Percentiles rank a stretch among this genome's conserved stretches.
Evolutionary conservation across 2,797 vertebrate genomes (phyloP).

Genomic region (Scarus forsteni): DNA sequence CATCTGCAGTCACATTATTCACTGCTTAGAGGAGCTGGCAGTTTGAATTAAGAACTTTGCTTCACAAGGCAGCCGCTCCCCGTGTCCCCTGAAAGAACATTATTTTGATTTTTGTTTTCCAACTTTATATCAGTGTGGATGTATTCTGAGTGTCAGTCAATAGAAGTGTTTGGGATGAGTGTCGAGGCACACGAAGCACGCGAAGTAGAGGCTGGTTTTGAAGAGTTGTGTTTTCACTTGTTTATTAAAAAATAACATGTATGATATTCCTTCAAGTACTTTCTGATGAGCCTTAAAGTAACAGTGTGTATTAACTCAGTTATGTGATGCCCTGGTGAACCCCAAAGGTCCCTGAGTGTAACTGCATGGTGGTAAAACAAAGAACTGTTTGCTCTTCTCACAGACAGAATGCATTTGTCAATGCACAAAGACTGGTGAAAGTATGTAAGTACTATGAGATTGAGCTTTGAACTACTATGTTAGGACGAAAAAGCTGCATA

Average conservation of each 20-base stretch:
- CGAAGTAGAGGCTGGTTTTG: not conserved
- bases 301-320: too few species aligned
- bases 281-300: not conserved
- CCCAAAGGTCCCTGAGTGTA: too few species aligned
- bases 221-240: not conserved
- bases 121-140: not conserved
- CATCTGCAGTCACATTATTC: constrained; percentile 24
- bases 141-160: not conserved
- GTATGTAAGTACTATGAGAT: too few species aligned
- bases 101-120: not conserved
- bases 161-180: not conserved
- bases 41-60: constrained; percentile 19
- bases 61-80: not conserved
- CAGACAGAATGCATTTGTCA: too few species aligned
- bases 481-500: too few species aligned
- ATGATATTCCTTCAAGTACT: not conserved
- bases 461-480: too few species aligned
- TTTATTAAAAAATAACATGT: not conserved
- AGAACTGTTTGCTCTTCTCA: too few species aligned
- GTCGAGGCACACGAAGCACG: too few species aligned
- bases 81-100: not conserved
- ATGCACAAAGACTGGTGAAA: too few species aligned
- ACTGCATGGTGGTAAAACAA: too few species aligned
- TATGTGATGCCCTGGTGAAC: too few species aligned
- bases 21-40: constrained; percentile 31